Evolutionary conservation across 2,797 vertebrate genomes (phyloP).

Genomic region (Schizothorax lantsangensis): DNA sequence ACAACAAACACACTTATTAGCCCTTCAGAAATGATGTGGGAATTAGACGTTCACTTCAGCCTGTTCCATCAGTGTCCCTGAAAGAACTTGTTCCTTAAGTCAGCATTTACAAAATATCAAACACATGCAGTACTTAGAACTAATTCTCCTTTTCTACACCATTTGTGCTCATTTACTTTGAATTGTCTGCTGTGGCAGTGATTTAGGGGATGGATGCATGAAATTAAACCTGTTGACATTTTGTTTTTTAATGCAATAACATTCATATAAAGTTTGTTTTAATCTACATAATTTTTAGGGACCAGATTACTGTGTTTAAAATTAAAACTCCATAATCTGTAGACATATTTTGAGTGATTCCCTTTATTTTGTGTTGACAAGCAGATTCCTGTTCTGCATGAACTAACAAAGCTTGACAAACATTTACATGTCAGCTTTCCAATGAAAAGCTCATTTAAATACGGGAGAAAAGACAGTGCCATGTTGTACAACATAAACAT

Average conservation of each 20-base stretch:
- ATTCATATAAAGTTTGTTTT: not conserved
- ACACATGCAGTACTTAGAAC: too few species aligned
- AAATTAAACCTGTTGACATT: too few species aligned
- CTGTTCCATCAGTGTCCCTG: not conserved
- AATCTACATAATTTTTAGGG: not conserved
- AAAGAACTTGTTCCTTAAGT: not conserved
- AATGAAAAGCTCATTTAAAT: slow-evolving; percentile 1
- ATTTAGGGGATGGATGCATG: not conserved
- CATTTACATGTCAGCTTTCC: not conserved
- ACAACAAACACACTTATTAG: slow-evolving; percentile 47
- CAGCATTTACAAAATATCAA: not conserved
- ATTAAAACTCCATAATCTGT: not conserved
- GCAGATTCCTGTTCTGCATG: not conserved
- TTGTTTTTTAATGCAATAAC: not conserved
- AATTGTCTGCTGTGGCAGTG: not conserved
- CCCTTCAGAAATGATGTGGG: slow-evolving; percentile 34
- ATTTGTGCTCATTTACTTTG: not conserved
- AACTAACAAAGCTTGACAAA: not conserved
- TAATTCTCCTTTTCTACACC: not conserved
- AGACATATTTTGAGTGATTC: not conserved
- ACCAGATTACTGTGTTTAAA: not conserved
- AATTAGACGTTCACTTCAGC: not conserved
- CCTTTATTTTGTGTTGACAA: not conserved
- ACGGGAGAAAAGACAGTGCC: not conserved
- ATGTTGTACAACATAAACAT: not conserved